Conservation (phyloP, 2,797 vertebrate species). For the Mormyrops attenuatus region DNA sequence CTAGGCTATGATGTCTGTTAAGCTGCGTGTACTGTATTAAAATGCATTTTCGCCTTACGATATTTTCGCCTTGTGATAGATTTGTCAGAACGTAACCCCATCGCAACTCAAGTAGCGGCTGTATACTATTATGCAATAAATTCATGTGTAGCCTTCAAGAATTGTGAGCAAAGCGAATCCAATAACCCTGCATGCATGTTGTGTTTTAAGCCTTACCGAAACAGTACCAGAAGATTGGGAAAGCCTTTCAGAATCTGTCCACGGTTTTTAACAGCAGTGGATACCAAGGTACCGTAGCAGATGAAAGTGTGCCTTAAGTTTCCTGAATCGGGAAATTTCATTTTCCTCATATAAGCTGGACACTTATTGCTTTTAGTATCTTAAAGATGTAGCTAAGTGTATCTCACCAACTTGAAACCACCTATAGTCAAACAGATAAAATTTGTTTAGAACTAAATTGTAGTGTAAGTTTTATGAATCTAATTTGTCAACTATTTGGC, state of each 20-base stretch:
- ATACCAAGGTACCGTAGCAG: slow-evolving; percentile 68
- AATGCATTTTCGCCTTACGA: no score
- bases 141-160: neutral
- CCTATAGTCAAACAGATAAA: neutral
- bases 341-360: neutral
- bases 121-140: neutral
- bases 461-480: neutral
- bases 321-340: neutral
- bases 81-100: no score
- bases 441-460: neutral
- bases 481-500: neutral
- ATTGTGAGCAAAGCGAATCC: neutral
- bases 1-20: no score
- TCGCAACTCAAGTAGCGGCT: no score
- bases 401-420: neutral
- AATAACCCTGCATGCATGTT: slow-evolving; percentile 25
- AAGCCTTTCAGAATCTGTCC: slow-evolving; percentile 76
- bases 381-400: neutral
- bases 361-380: neutral
- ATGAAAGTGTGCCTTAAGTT: neutral
- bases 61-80: no score
- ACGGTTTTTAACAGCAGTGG: slow-evolving; percentile 75
- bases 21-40: no score
- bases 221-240: slow-evolving; percentile 85
- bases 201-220: slow-evolving; percentile 72